phyloP scores from a whole-genome alignment of 2,113 vertebrate genomes.

The Pygoscelis antarcticus region DNA sequence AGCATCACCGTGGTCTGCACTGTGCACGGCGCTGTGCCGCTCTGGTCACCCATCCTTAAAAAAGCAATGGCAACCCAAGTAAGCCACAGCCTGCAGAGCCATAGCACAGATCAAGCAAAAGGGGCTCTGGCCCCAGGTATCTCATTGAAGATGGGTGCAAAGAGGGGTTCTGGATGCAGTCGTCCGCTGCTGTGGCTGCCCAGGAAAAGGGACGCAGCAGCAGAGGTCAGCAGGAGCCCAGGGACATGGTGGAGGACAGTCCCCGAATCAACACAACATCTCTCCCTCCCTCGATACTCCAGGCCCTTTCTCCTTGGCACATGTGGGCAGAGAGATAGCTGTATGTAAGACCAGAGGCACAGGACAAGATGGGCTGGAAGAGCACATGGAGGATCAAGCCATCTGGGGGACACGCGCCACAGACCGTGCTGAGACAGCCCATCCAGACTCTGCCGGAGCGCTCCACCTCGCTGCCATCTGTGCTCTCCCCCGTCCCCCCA shows the following conservation, averaged over 20 bases:
- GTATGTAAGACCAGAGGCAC: not conserved
- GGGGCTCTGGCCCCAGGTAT: not conserved
- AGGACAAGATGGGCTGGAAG: not conserved
- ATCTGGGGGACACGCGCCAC: not conserved
- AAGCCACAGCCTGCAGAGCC: not conserved
- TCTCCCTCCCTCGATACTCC: not conserved
- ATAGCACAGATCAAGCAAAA: not conserved
- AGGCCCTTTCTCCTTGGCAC: not conserved
- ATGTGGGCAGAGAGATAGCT: not conserved
- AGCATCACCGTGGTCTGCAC: not conserved
- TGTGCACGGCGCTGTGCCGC: not conserved
- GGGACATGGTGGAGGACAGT: not conserved
- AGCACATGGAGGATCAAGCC: not conserved
- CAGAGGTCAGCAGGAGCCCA: not conserved
- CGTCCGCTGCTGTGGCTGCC: not conserved
- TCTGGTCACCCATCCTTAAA: not conserved
- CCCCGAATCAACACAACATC: too few relatives aligned
- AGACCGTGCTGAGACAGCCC: not conserved
- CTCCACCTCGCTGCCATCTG: not conserved
- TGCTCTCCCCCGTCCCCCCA: rapidly evolving
- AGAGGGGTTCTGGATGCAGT: not conserved
- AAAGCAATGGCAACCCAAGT: not conserved
- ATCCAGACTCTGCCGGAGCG: rapidly evolving
- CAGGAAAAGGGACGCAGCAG: not conserved
- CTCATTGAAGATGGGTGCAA: not conserved